A percentile compares a stretch with the other conserved stretches of the same genome.
phyloP scores from a whole-genome alignment of 2,797 vertebrate species.

The Lagorchestes hirsutus region DNA sequence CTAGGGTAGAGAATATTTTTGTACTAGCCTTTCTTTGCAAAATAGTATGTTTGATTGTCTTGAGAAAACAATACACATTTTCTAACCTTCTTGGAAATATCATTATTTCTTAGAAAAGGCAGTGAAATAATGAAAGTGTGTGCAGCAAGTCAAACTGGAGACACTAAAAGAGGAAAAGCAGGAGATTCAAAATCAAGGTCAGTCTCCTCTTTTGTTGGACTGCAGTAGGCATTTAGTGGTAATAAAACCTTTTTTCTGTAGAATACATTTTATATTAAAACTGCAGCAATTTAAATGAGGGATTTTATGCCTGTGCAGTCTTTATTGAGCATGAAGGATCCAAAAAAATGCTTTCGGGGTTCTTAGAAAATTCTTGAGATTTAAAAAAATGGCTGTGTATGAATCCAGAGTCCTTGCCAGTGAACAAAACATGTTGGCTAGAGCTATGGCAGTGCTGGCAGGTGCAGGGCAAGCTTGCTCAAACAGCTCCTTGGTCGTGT shows the following conservation, averaged over 20 bases:
- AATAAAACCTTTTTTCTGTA: slow-evolving; percentile 80
- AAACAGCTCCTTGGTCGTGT: slow-evolving; percentile 24
- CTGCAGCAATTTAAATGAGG: slow-evolving; percentile 76
- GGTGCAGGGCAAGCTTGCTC: not conserved
- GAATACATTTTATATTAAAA: slow-evolving; percentile 80
- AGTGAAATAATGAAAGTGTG: slow-evolving; percentile 69
- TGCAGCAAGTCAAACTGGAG: slow-evolving; percentile 67
- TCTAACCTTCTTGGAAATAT: slow-evolving; percentile 70
- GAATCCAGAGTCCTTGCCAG: not conserved
- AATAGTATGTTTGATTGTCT: slow-evolving; percentile 77
- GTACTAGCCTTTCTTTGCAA: slow-evolving; percentile 80
- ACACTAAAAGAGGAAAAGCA: slow-evolving; percentile 62
- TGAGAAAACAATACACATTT: slow-evolving; percentile 83
- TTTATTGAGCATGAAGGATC: slow-evolving; percentile 81
- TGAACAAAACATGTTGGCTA: not conserved
- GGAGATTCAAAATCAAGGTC: slow-evolving; percentile 77
- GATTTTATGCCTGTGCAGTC: slow-evolving; percentile 77
- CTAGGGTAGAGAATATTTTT: slow-evolving; percentile 82
- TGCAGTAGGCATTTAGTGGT: slow-evolving; percentile 74
- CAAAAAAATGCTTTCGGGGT: slow-evolving; percentile 61
- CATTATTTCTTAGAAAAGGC: slow-evolving; percentile 71
- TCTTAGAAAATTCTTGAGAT: slow-evolving; percentile 5
- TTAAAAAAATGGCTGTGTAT: slow-evolving; percentile 33
- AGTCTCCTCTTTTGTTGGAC: slow-evolving; percentile 70
- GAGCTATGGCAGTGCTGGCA: not conserved